Conservation (phyloP, 2,797 vertebrate genomes). For the Nyctalus aviator region DNA sequence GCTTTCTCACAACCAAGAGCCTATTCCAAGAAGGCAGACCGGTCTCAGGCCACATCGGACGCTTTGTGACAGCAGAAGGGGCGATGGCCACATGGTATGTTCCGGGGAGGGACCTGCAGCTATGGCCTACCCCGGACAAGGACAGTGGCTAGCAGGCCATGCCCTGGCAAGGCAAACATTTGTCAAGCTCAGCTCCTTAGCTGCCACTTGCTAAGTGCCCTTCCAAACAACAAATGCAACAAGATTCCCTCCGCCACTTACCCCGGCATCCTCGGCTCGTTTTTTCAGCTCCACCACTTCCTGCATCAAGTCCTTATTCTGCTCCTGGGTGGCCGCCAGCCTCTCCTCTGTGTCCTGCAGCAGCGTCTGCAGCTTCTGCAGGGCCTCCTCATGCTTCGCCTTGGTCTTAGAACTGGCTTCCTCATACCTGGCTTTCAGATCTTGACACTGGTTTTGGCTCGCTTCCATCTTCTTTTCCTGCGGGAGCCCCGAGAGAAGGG, state of each 20-base stretch:
- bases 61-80: background rate
- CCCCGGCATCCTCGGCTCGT: constrained; percentile 90
- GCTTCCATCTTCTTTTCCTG: constrained; percentile 91
- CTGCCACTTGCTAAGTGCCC: background rate
- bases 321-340: constrained; percentile 86
- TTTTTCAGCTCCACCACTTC: constrained; percentile 89
- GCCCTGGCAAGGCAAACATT: background rate
- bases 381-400: constrained; percentile 86
- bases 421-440: constrained; percentile 89
- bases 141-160: background rate
- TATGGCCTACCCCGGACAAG: background rate
- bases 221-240: too few relatives aligned
- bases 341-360: constrained; percentile 87
- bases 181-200: background rate
- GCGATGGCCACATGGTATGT: background rate
- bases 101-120: background rate
- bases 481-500: background rate
- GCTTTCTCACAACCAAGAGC: background rate
- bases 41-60: background rate
- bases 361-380: constrained; percentile 86
- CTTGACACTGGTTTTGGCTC: constrained; percentile 86
- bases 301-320: constrained; percentile 88
- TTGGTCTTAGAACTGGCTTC: constrained; percentile 88
- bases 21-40: constrained; percentile 5
- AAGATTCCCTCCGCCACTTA: background rate